Base-by-base conservation (phyloP, 2,113 vertebrate genomes). In the Clarias magur region DNA sequence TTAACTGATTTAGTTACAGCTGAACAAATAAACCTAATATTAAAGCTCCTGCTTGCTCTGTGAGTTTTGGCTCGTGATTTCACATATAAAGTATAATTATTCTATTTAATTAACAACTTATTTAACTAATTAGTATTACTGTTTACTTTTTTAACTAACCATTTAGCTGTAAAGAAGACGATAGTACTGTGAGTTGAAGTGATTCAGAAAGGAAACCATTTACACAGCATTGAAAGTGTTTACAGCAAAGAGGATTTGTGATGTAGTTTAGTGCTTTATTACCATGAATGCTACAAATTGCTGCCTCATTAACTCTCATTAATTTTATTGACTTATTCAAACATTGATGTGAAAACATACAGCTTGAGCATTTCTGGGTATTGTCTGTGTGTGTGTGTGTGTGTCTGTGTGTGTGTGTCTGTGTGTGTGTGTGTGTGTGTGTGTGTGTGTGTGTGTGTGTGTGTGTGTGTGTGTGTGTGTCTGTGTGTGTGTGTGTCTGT, bases 401-500 rank as follows among this genome's bases (percentile, higher is more conserved):
- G 30, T 2, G 30, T 34, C 1, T n/a, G n/a, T 34, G 30, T 53
- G 9, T 76, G 16, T 48, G 30, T 48, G 34, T 76, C 17, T 83
- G 42, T n/a, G 12, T 27, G 38, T 17, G 2, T 54, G 53, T 7
- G 34, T 70, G 10, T 23, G 34, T 85, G 42, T 65, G 16, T 11
- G 16, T 75, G 30, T 82, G 21, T 42, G 88, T 48, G 62, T 68
- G 42, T 70, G n/a, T 68, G 86, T 92, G n/a, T 56, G 0, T 6
- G 19, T 38, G n/a, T 34, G 30, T 2, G 30, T 34, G 30, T 34
- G 30, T 53, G 9, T 76, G 16, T 48, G 30, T 48, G 34, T 76
- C 17, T 83, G 42, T n/a, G 12, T 27, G 38, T 17, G 2, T 54
- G 53, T 7, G 34, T 70, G 10, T 23, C n/a, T n/a, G n/a, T 85